Evolutionary conservation across 2,888 invertebrate species (phyloP), one percentile per base, ranked within the genome.

Genomic region (Agrotis puta): DNA sequence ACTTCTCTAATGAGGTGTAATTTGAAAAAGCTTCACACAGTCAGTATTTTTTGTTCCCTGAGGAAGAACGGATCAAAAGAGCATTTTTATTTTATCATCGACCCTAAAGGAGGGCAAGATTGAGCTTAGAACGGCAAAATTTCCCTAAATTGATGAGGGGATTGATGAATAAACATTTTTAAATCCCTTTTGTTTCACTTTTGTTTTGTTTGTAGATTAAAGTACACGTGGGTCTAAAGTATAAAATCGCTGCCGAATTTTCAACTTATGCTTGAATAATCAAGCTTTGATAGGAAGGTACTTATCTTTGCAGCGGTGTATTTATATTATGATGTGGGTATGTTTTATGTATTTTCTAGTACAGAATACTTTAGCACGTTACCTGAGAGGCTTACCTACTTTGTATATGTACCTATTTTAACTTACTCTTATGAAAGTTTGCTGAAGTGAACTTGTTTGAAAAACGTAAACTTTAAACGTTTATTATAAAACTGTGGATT

Each of bases 1-100:
- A 81, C 84, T 82, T 62, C 69, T 77, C 81, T 89, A 88, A 89
- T 85, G 87, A 89, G 84, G 73, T 83, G 83, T 81, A 84, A 85
- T 86, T 86, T 83, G 39, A 65, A 77, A 77, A 76, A 74, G 74
- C 70, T 68, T 76, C 77, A 79, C 56, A 59, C 50, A 62, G 61
- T 70, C 68, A 51, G 51, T 64, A 47, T 61, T 66, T 72, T 83
- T 65, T 43, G 56, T 59, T 76, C 65, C 45, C 72, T 56, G n/a
- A 66, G 62, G 61, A 56, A 82, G 74, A 61, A 71, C 53, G 64
- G 58, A 67, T 75, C 61, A 61, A 73, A 82, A 73, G 70, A 68
- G 68, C 54, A 58, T 70, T 76, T 81, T 81, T 83, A 77, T 82
- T 82, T 73, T 79, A 77, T 82, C 70, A 70, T 72, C 54, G 69